phyloP scores from a whole-genome alignment of 2,797 vertebrate species.

The Manis crassicaudata region DNA sequence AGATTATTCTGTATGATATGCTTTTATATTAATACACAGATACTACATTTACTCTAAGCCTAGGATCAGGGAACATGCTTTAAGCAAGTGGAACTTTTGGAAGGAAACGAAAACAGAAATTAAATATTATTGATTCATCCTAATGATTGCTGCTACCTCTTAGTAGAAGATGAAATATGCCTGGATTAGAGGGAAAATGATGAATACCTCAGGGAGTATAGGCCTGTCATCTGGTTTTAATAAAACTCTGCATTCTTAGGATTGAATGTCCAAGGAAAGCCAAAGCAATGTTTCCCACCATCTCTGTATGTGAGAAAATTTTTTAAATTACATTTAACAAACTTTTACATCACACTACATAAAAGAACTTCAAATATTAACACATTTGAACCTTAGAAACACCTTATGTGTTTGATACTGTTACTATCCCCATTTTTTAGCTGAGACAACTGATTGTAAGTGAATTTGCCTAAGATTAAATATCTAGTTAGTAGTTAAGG shows the following conservation, averaged over 20 bases:
- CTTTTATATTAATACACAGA: background rate
- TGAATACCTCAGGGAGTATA: background rate
- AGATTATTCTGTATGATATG: background rate
- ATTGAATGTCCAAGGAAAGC: background rate
- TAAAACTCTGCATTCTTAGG: conserved; percentile 45
- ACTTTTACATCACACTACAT: background rate
- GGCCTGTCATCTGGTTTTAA: conserved; percentile 42
- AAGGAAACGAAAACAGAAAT: conserved; percentile 55
- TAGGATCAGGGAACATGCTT: background rate
- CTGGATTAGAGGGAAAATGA: conserved; percentile 42
- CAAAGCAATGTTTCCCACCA: background rate
- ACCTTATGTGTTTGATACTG: background rate
- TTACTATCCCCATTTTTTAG: background rate
- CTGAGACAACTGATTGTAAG: background rate
- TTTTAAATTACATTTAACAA: conserved; percentile 36
- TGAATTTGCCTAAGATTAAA: conserved; percentile 17
- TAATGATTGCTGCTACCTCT: background rate
- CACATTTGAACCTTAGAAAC: background rate
- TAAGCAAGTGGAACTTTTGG: conserved; percentile 11
- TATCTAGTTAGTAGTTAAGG: background rate
- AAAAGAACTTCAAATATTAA: conserved; percentile 18
- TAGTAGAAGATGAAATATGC: conserved; percentile 46
- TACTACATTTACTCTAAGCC: background rate
- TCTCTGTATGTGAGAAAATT: background rate
- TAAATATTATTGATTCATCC: conserved; percentile 2